Evolutionary conservation across 2,888 invertebrate species (phyloP).

Genomic region (Stictocephala bisonia): DNA sequence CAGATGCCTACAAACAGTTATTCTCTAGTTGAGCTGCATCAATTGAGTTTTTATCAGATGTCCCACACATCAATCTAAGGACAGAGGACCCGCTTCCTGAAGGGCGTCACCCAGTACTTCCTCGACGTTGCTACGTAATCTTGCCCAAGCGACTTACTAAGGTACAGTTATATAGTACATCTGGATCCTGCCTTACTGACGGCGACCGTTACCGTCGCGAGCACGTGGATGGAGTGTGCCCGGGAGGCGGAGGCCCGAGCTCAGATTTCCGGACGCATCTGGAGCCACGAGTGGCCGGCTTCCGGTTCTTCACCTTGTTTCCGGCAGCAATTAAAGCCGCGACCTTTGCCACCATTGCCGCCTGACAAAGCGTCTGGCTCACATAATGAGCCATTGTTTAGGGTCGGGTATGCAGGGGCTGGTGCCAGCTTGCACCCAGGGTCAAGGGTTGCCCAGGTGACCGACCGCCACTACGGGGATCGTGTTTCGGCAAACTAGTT

Average conservation of each 20-base stretch:
- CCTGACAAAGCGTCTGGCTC: slow-evolving; percentile 11
- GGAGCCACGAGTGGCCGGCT: slow-evolving; percentile 26
- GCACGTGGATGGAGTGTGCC: slow-evolving; percentile 34
- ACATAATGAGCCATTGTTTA: slow-evolving; percentile 33
- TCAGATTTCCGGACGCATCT: slow-evolving; percentile 44
- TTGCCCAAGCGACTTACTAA: too few species aligned
- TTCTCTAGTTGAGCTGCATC: too few species aligned
- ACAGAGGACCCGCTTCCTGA: too few species aligned
- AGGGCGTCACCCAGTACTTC: background rate
- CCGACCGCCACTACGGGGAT: too few species aligned
- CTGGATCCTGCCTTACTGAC: background rate
- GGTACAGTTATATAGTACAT: slow-evolving; percentile 11
- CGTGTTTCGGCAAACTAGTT: too few species aligned
- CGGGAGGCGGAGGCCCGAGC: slow-evolving; percentile 28
- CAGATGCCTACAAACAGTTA: too few species aligned
- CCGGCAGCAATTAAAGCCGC: slow-evolving; percentile 61
- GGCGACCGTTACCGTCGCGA: slow-evolving; percentile 20
- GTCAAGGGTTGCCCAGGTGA: background rate
- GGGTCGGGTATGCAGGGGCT: too few species aligned
- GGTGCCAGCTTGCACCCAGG: slow-evolving; percentile 8
- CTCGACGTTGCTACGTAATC: too few species aligned
- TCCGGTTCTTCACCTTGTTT: slow-evolving; percentile 59
- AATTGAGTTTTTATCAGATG: too few species aligned
- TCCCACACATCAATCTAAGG: too few species aligned
- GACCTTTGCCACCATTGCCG: background rate